Percentiles rank a stretch among this genome's conserved stretches.
Conservation (phyloP, 2,888 invertebrate species). For the Hermodice carunculata region DNA sequence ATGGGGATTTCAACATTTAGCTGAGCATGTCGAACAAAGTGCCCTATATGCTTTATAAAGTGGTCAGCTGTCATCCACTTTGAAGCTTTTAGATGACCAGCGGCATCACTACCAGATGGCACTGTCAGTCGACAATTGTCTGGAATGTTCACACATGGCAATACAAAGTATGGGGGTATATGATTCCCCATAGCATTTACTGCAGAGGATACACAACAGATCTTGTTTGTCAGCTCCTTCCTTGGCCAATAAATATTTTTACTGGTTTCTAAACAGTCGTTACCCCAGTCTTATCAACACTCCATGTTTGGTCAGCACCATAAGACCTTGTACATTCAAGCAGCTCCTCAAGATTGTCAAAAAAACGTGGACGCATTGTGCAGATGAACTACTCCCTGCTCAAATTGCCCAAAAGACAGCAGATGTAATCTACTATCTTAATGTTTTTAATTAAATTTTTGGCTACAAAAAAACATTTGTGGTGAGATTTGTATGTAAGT, state of each 20-base stretch:
- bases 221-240: not conserved
- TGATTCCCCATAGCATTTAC: slow-evolving; percentile 26
- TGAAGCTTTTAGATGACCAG: slow-evolving; percentile 14
- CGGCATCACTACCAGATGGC: slow-evolving; percentile 9
- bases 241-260: slow-evolving; percentile 1
- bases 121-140: not conserved
- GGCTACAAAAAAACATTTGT: too few relatives aligned
- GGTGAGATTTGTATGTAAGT: too few relatives aligned
- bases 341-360: slow-evolving; percentile 8
- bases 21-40: too few relatives aligned
- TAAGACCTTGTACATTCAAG: not conserved
- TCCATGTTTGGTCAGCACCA: slow-evolving; percentile 1
- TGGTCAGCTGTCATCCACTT: slow-evolving; percentile 26
- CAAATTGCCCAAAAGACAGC: too few relatives aligned
- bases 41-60: slow-evolving; percentile 2
- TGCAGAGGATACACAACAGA: slow-evolving; percentile 10
- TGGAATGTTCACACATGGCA: slow-evolving; percentile 18
- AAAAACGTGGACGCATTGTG: too few relatives aligned
- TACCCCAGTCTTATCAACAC: slow-evolving; percentile 18
- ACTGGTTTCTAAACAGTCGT: slow-evolving; percentile 11
- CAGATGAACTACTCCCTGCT: too few relatives aligned
- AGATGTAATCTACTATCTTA: too few relatives aligned
- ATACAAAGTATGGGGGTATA: slow-evolving; percentile 23
- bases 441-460: too few relatives aligned
- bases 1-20: too few relatives aligned